phyloP scores from a whole-genome alignment of 2,888 invertebrate genomes.

The Asteroscopus sphinx region DNA sequence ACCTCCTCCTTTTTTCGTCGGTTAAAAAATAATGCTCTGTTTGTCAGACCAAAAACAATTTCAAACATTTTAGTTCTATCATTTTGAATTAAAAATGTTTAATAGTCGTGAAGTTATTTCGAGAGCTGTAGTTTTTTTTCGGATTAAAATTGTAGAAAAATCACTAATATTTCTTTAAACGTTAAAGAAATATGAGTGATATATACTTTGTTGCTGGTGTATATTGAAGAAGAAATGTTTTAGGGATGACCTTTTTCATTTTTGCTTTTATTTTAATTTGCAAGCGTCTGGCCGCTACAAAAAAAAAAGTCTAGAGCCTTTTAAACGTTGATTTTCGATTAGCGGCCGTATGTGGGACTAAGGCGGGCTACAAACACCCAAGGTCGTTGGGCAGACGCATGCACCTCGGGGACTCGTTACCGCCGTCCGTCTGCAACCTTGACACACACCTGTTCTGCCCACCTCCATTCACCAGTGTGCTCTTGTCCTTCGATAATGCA shows the following conservation, averaged over 20 bases:
- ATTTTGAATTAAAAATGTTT: constrained; percentile 8
- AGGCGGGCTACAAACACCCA: constrained; percentile 54
- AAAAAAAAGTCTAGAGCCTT: constrained; percentile 33
- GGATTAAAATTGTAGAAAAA: too few relatives aligned
- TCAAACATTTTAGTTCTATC: constrained; percentile 28
- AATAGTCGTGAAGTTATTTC: neutral
- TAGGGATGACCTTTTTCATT: neutral
- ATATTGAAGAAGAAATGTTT: too few relatives aligned
- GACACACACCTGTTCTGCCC: constrained; percentile 69
- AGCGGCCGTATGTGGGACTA: constrained; percentile 53
- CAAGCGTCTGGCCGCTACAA: constrained; percentile 28
- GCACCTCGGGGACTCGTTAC: constrained; percentile 61
- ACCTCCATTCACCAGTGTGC: constrained; percentile 52
- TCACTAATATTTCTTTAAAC: too few relatives aligned
- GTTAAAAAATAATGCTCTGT: too few relatives aligned
- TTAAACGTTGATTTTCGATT: constrained; percentile 56
- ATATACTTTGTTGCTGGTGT: too few relatives aligned
- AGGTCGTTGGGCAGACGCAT: constrained; percentile 61
- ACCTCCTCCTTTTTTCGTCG: too few relatives aligned
- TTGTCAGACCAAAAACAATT: constrained; percentile 46
- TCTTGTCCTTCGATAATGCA: constrained; percentile 54
- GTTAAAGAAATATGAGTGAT: too few relatives aligned
- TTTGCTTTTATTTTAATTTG: constrained; percentile 21
- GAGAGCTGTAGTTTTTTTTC: too few relatives aligned
- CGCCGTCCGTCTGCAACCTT: constrained; percentile 72